Evolutionary conservation across 2,888 invertebrate genomes (phyloP).

Genomic region (Alloscopus bannaensis): DNA sequence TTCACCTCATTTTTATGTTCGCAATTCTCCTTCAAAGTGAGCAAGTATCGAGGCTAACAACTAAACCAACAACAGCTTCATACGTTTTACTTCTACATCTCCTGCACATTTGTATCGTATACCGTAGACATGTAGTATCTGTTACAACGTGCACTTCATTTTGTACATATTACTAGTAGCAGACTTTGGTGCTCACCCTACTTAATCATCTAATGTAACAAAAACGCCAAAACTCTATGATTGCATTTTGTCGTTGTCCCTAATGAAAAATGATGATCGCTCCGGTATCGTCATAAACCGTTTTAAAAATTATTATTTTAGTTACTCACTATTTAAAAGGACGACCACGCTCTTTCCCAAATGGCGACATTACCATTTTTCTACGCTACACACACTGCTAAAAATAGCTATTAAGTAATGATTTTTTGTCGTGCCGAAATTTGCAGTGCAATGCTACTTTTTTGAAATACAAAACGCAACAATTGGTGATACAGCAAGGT

Average conservation of each 20-base stretch:
- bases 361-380: neutral
- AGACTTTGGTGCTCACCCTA: neutral
- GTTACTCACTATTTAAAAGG: neutral
- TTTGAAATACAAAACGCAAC: neutral
- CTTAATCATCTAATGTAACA: neutral
- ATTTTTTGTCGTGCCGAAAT: neutral
- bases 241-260: no score
- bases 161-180: neutral
- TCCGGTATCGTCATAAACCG: neutral
- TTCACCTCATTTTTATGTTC: conserved; percentile 63
- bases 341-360: neutral
- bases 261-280: no score
- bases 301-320: neutral
- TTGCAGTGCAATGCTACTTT: neutral
- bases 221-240: neutral
- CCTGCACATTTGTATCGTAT: neutral
- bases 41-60: conserved; percentile 62
- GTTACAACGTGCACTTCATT: neutral
- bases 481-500: conserved; percentile 7
- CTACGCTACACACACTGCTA: neutral
- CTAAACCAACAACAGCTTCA: conserved; percentile 1
- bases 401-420: neutral
- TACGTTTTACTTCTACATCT: neutral
- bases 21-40: conserved; percentile 61
- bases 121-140: no score